phyloP scores from a whole-genome alignment of 2,797 vertebrate genomes.

The Sebastes taczanowskii region DNA sequence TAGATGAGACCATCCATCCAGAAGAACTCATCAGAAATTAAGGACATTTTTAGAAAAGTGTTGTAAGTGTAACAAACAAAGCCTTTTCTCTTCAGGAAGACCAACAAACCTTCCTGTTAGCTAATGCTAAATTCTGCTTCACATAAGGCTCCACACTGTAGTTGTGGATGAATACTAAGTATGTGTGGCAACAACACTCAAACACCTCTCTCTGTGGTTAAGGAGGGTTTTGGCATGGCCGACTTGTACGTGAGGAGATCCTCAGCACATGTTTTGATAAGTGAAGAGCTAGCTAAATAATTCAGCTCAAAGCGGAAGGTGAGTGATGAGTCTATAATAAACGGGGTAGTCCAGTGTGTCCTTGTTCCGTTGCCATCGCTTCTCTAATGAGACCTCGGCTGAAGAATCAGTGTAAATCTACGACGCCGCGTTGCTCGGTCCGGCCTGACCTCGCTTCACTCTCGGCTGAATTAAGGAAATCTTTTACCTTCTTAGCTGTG shows the following conservation, averaged over 20 bases:
- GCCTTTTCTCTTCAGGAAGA: neutral
- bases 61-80: neutral
- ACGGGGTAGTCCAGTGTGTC: constrained; percentile 28
- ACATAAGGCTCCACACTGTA: neutral
- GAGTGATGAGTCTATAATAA: constrained; percentile 18
- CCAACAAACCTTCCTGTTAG: neutral
- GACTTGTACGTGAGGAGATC: constrained; percentile 24
- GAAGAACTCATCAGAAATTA: neutral
- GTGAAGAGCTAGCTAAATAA: constrained; percentile 24
- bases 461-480: constrained; percentile 49
- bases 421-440: constrained; percentile 26
- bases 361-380: constrained; percentile 42
- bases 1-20: neutral
- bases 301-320: constrained; percentile 31
- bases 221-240: constrained; percentile 29
- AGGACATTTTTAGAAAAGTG: neutral
- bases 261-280: constrained; percentile 26
- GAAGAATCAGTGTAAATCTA: constrained; percentile 42
- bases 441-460: constrained; percentile 57
- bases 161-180: neutral
- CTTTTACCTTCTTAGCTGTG: constrained; percentile 43
- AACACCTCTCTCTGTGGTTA: constrained; percentile 23
- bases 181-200: constrained; percentile 7
- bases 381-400: constrained; percentile 63
- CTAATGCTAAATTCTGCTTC: neutral